Conservation (phyloP, 2,888 invertebrate genomes). For the Apomyelois bistriatella region DNA sequence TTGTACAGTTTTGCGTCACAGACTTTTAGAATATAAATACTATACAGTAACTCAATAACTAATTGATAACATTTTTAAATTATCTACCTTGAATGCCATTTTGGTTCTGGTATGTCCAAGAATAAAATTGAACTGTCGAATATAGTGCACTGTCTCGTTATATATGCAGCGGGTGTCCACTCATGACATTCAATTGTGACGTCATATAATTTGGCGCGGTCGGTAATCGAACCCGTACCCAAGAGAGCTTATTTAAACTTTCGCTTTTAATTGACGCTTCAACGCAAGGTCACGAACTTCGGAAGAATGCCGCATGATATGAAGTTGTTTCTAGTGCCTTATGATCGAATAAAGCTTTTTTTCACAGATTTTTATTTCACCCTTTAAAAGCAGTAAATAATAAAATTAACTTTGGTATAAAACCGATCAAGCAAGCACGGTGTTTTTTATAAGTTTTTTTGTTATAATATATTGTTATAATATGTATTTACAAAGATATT, state of each 20-base stretch:
- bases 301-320: constrained; percentile 30
- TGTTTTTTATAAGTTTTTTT: too few relatives aligned
- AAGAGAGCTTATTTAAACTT: constrained; percentile 56
- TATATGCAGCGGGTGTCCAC: constrained; percentile 44
- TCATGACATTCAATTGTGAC: constrained; percentile 51
- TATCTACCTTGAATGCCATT: constrained; percentile 65
- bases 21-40: too few relatives aligned
- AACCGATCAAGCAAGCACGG: too few relatives aligned
- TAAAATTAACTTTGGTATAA: too few relatives aligned
- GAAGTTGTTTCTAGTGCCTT: constrained; percentile 12
- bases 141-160: constrained; percentile 43
- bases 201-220: constrained; percentile 43
- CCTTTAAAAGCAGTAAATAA: too few relatives aligned
- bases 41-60: too few relatives aligned
- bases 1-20: too few relatives aligned
- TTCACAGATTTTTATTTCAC: too few relatives aligned
- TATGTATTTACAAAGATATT: too few relatives aligned
- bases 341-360: too few relatives aligned
- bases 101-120: constrained; percentile 43
- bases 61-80: not conserved
- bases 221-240: constrained; percentile 46
- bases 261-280: constrained; percentile 59
- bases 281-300: constrained; percentile 56
- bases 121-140: constrained; percentile 49
- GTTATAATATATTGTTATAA: too few relatives aligned